Base-by-base conservation (phyloP, 2,113 vertebrate species). In the Cyanoramphus novaezelandiae region DNA sequence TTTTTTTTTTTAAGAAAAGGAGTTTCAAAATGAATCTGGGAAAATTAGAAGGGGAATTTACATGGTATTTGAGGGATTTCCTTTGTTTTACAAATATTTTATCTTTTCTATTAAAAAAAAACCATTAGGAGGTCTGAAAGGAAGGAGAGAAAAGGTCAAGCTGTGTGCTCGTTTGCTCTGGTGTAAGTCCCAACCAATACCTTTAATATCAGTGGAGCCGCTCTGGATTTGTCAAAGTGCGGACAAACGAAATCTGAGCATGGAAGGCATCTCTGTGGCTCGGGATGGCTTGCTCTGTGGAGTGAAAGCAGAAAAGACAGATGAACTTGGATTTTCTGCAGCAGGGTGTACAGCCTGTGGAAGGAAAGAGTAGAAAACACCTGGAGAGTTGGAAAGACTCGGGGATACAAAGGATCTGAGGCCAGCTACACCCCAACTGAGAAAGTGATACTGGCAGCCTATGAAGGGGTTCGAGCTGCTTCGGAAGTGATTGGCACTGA, bases 41-140 rank as follows among this genome's bases (percentile, higher is more conserved):
- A 93, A 96, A 96, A 96, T 94, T 96, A 96, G 80, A 78, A 85
- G 78, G 88, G 86, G 92, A 91, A 96, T 96, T 95, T 96, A 93
- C 90, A 89, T 94, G 90, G 96, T 94, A 96, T 97, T 97, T 96
- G 93, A 97, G 86, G 93, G 93, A 96, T 97, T 95, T 96, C 94
- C 91, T 93, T 5, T 93, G 93, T 96, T 90, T 95, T 90, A 90
- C 92, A 90, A 90, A 93, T 92, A 96, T 96, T 96, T 96, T 86
- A 93, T 78, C 92, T 95, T 81, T 97, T 37, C 94, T 90, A 94
- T 94, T 92, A 85, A 85, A 95, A 96, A 96, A 96, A 93, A 90
- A 7, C 43, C 92, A 93, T 94, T 64, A 96, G 80, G 95, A 94
- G 72, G 86, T 11, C 71, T 44, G 88, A 9, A 28, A 86, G 90